Evolutionary conservation across 2,113 vertebrate genomes (phyloP).

Genomic region (Acrocephalus arundinaceus): DNA sequence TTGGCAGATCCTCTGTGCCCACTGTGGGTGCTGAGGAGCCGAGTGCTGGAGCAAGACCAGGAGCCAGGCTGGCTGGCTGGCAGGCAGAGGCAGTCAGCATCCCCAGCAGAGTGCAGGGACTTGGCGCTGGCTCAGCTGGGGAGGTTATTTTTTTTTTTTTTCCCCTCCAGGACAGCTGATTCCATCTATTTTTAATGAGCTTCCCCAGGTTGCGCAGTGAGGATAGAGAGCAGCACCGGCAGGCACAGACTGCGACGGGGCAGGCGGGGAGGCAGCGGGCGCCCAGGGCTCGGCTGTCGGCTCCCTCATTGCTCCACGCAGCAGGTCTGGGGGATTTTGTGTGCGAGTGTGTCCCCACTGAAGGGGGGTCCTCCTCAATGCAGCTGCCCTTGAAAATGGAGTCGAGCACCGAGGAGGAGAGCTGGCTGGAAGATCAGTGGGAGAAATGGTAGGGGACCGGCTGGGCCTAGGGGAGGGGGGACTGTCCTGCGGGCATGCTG

Average conservation of each 20-base stretch:
- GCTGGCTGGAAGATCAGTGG: slow-evolving; percentile 98
- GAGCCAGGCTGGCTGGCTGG: slow-evolving; percentile 52
- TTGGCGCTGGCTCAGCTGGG: slow-evolving; percentile 59
- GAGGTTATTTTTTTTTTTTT: slow-evolving; percentile 51
- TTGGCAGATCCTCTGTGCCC: slow-evolving; percentile 43
- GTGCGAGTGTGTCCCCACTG: slow-evolving; percentile 40
- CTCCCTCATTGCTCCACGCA: background rate
- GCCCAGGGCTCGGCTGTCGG: background rate
- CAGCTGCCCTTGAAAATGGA: slow-evolving; percentile 88
- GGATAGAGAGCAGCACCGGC: slow-evolving; percentile 57
- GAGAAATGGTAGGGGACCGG: slow-evolving; percentile 91
- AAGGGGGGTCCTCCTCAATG: slow-evolving; percentile 74
- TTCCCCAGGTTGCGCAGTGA: slow-evolving; percentile 73
- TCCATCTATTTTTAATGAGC: slow-evolving; percentile 85
- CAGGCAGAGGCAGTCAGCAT: slow-evolving; percentile 46
- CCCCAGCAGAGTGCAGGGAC: slow-evolving; percentile 5
- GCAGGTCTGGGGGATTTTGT: background rate
- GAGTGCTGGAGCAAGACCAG: background rate
- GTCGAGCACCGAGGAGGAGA: slow-evolving; percentile 88
- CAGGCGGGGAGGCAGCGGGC: slow-evolving; percentile 46
- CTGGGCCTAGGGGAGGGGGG: background rate
- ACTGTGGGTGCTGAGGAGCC: background rate
- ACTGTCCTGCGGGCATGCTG: background rate
- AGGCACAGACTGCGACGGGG: slow-evolving; percentile 47
- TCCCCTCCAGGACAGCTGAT: slow-evolving; percentile 67